Conservation (phyloP, 2,888 invertebrate species). For the Bellardia pandia region DNA sequence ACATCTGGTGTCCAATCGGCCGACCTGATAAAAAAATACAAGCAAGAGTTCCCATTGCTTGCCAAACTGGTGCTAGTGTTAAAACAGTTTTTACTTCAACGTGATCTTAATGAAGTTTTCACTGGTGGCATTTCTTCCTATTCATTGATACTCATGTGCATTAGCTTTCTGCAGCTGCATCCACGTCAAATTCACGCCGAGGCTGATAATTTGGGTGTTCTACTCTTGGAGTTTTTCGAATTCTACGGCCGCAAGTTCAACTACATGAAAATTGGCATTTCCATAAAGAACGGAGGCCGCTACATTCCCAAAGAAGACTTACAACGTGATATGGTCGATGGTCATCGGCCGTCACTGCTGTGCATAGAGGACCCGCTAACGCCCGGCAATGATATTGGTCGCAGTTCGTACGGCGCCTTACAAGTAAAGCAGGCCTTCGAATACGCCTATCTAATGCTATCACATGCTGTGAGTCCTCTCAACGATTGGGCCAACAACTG, state of each 20-base stretch:
- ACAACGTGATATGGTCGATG: conserved; percentile 96
- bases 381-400: conserved; percentile 98
- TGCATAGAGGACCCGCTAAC: conserved; percentile 99
- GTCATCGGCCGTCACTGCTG: conserved; percentile 95
- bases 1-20: conserved; percentile 98
- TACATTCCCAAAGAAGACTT: conserved; percentile 97
- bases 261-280: conserved; percentile 93
- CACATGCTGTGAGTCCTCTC: conserved; percentile 88
- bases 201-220: conserved; percentile 93
- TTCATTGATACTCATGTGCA: conserved; percentile 98
- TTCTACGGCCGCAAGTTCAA: conserved; percentile 98
- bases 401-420: conserved; percentile 93
- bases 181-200: conserved; percentile 91
- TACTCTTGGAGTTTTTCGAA: conserved; percentile 98
- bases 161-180: conserved; percentile 97
- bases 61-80: conserved; percentile 97
- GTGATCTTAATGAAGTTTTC: conserved; percentile 99
- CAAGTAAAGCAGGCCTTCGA: conserved; percentile 96
- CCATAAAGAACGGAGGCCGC: conserved; percentile 96
- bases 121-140: conserved; percentile 99
- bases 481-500: conserved; percentile 86
- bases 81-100: conserved; percentile 98
- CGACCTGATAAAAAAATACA: conserved; percentile 96
- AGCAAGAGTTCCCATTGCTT: conserved; percentile 94
- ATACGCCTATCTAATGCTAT: conserved; percentile 95